Evolutionary conservation across 37 sponge, comb jelly and placozoan species (phyloP).

Genomic region (Halichondria panicea): DNA sequence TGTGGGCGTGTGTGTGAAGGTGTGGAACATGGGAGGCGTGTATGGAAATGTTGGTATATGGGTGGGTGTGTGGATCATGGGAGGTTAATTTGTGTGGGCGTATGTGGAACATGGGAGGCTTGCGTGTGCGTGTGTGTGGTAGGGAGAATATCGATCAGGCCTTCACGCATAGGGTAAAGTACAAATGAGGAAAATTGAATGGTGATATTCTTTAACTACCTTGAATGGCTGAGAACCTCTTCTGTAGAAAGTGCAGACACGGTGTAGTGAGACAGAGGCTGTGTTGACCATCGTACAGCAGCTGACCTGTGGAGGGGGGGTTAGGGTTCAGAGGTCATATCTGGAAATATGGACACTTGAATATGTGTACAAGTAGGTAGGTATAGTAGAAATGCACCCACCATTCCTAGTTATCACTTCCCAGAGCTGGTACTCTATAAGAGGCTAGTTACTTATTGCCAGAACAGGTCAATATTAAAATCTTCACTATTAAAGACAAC

Average conservation of each 20-base stretch:
- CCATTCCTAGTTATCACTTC: neutral
- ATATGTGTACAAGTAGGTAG: neutral
- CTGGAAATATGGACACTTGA: neutral
- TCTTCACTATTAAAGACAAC: no score
- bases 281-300: conserved; percentile 47
- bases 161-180: no score
- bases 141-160: neutral
- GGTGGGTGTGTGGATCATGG: neutral
- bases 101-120: neutral
- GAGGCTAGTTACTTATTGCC: no score
- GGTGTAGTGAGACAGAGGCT: conserved; percentile 59
- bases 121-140: neutral
- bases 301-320: conserved; percentile 10
- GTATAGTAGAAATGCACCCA: neutral
- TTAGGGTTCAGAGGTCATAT: neutral
- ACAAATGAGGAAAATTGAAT: neutral
- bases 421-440: no score
- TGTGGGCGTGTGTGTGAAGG: no score
- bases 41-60: no score
- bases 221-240: conserved; percentile 19
- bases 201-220: conserved; percentile 8
- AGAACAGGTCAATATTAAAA: no score
- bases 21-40: no score
- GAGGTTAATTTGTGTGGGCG: neutral
- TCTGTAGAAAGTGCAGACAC: conserved; percentile 48